phyloP scores from a whole-genome alignment of 1,140 invertebrate species.

The Lerema accius region DNA sequence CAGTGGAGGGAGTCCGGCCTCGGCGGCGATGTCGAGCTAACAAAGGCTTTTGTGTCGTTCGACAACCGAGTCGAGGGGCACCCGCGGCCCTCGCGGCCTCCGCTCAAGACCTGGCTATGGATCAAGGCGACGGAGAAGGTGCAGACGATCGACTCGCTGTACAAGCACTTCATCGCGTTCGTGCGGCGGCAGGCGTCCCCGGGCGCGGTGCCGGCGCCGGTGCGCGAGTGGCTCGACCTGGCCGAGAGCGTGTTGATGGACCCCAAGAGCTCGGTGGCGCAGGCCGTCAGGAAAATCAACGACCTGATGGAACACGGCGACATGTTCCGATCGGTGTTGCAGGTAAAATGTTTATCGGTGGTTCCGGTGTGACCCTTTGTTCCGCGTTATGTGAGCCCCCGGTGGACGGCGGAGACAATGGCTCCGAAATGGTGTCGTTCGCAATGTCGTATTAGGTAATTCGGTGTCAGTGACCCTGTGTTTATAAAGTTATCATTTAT shows the following conservation, averaged over 20 bases:
- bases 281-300: constrained; percentile 78
- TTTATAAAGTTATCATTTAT: constrained; percentile 30
- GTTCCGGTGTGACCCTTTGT: neutral
- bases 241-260: constrained; percentile 85
- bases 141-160: constrained; percentile 83
- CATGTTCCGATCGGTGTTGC: constrained; percentile 84
- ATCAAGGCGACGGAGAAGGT: constrained; percentile 80
- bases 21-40: constrained; percentile 80
- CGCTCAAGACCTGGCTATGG: constrained; percentile 83
- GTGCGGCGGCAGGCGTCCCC: constrained; percentile 79
- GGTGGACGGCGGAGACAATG: constrained; percentile 7
- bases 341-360: constrained; percentile 79
- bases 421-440: constrained; percentile 28
- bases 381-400: neutral
- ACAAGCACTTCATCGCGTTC: constrained; percentile 84
- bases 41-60: constrained; percentile 83
- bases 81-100: constrained; percentile 66
- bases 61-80: constrained; percentile 75
- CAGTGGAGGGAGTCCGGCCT: constrained; percentile 70
- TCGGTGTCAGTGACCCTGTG: constrained; percentile 31
- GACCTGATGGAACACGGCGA: constrained; percentile 83
- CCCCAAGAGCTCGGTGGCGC: constrained; percentile 79
- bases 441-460: constrained; percentile 40
- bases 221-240: constrained; percentile 85
- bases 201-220: constrained; percentile 73